Evolutionary conservation across 1,140 invertebrate species (phyloP).

Genomic region (Pristionchus pacificus): DNA sequence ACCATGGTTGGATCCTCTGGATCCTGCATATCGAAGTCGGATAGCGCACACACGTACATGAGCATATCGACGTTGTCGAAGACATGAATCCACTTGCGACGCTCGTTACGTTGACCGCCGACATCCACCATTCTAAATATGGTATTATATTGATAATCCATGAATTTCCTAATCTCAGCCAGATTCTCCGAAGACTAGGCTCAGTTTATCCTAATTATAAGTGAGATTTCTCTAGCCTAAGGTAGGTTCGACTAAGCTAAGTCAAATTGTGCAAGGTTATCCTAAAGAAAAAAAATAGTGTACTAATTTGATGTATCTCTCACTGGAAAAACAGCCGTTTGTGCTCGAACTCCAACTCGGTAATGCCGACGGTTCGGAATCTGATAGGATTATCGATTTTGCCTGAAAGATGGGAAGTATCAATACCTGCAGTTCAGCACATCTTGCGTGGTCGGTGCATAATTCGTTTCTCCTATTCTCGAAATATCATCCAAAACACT

Average conservation of each 20-base stretch:
- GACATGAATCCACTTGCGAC: conserved; percentile 59
- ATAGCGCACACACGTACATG: conserved; percentile 60
- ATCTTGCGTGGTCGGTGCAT: conserved; percentile 92
- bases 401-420: no score
- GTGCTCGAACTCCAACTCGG: conserved; percentile 52
- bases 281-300: background rate
- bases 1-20: conserved; percentile 55
- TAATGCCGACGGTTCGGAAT: conserved; percentile 77
- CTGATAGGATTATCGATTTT: no score
- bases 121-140: conserved; percentile 86
- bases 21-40: conserved; percentile 62
- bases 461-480: conserved; percentile 81
- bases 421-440: conserved; percentile 89
- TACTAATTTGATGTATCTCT: no score
- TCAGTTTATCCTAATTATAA: no score
- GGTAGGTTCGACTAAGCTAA: background rate
- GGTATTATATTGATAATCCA: background rate
- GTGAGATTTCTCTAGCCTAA: background rate
- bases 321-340: conserved; percentile 47
- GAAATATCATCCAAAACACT: conserved; percentile 84
- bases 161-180: no score
- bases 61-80: conserved; percentile 60
- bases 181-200: no score
- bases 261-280: background rate
- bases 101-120: conserved; percentile 67